A percentile compares a stretch with the other conserved stretches of the same genome.
Evolutionary conservation across 2,113 vertebrate genomes (phyloP).

Genomic region (Paraplagusia blochii): DNA sequence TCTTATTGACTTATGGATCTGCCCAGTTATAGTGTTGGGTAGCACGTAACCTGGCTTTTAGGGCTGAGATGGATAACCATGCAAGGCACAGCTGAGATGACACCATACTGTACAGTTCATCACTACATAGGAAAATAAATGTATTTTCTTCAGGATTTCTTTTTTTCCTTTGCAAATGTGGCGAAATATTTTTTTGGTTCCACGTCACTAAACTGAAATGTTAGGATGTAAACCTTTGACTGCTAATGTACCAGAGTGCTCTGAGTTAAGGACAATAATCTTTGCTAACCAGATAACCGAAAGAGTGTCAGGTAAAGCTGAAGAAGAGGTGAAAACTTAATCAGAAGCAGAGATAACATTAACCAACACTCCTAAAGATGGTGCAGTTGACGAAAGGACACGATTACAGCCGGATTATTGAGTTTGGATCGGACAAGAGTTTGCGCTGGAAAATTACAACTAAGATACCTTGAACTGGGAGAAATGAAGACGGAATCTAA

Average conservation of each 20-base stretch:
- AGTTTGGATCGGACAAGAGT: slow-evolving; percentile 78
- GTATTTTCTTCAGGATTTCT: slow-evolving; percentile 42
- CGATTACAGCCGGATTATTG: slow-evolving; percentile 74
- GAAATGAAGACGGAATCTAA: slow-evolving; percentile 62
- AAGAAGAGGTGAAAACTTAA: slow-evolving; percentile 98
- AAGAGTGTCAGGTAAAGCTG: slow-evolving; percentile 92
- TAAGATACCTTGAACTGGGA: slow-evolving; percentile 60
- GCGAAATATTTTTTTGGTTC: slow-evolving; percentile 25
- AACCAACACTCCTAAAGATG: slow-evolving; percentile 76
- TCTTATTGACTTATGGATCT: slow-evolving; percentile 81
- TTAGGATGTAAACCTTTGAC: slow-evolving; percentile 66
- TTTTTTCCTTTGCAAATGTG: slow-evolving; percentile 45
- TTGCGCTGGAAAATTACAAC: slow-evolving; percentile 69
- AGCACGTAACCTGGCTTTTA: slow-evolving; percentile 74
- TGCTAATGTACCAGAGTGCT: slow-evolving; percentile 78
- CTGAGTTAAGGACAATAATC: slow-evolving; percentile 85
- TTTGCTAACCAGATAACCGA: slow-evolving; percentile 96
- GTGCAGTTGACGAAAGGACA: slow-evolving; percentile 77
- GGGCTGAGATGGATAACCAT: slow-evolving; percentile 59
- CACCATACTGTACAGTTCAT: slow-evolving; percentile 49
- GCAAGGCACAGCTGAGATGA: slow-evolving; percentile 49
- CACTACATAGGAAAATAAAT: slow-evolving; percentile 34
- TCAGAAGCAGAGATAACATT: slow-evolving; percentile 90
- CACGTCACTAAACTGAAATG: slow-evolving; percentile 55
- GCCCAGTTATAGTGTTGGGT: slow-evolving; percentile 74